Evolutionary conservation across 2,888 invertebrate species (phyloP), one percentile per base, ranked within the genome.

Genomic region (Leptogaster cylindrica): DNA sequence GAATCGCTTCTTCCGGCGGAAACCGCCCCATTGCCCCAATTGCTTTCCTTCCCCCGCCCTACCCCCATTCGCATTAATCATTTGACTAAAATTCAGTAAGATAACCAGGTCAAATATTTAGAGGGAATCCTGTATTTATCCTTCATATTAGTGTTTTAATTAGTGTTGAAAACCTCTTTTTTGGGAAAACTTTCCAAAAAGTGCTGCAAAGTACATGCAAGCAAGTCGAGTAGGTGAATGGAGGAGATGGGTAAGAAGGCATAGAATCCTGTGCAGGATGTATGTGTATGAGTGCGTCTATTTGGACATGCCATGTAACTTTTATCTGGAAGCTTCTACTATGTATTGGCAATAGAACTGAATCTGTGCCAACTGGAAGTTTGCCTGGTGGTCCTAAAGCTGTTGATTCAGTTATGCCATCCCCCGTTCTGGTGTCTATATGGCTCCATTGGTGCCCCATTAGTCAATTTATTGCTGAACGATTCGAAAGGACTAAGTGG

Each of bases 61-160:
- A n/a, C n/a, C n/a, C n/a, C n/a, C n/a, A n/a, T n/a, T 41, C 41
- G 10, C 46, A 46, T 46, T 16, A 46, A 46, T 18, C 20, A 20
- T 46, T 46, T 16, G 18, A 16, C 20, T 20, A 46, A 46, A 46
- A 18, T 23, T 58, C 23, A 3, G 16, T n/a, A 14, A 36, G 23
- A 58, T 12, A 58, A 58, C 58, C 41, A 41, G 41, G 25, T 58
- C 58, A 58, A 58, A 58, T 39, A 58, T 39, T 58, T n/a, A n/a
- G 25, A 14, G 25, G 2, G 7, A 36, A 27, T 46, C 14, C 25
- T 27, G 14, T 58, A 58, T 58, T 58, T 58, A 23, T 23, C 23
- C 41, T 58, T 36, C 36, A 39, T 39, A 10, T 12, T 58, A 39
- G 8, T 3, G 16, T 31, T 33, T 3, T 12, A 52, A 10, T 14